These are phyloP conservation scores for Corapipo altera DNA, from an alignment of 2,113 vertebrate genomes.

Conservation along the genomic window DNA sequence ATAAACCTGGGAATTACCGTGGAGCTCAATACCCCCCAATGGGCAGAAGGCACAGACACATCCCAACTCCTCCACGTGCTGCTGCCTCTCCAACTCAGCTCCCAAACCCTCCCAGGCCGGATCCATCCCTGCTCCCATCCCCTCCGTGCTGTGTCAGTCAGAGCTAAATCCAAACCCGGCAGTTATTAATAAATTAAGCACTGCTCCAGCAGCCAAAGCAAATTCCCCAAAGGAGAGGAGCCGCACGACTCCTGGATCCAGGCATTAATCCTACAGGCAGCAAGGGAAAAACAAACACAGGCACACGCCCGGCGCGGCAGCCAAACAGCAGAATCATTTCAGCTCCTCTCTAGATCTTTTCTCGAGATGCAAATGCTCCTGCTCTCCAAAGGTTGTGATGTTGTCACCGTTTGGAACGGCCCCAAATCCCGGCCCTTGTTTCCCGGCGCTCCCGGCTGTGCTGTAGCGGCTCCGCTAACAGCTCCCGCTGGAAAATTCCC, in stretches of 20 bases:
- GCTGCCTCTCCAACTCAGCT: neutral
- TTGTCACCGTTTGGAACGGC: neutral
- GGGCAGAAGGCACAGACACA: neutral
- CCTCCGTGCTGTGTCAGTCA: neutral
- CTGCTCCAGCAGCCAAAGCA: neutral
- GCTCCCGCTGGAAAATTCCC: neutral
- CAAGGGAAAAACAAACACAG: neutral
- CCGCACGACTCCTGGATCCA: fast-evolving
- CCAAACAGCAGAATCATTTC: neutral
- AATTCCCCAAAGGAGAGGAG: neutral
- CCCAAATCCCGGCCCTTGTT: neutral
- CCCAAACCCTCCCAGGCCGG: neutral
- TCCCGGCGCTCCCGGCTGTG: neutral
- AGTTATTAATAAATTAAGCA: neutral
- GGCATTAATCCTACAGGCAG: neutral
- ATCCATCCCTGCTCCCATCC: neutral
- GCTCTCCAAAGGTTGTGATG: neutral
- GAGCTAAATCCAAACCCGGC: neutral
- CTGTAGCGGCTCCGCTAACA: neutral
- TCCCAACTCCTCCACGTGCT: neutral
- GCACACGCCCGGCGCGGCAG: neutral
- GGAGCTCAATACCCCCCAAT: fast-evolving
- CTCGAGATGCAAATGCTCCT: neutral
- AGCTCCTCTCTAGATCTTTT: neutral
- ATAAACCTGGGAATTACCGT: neutral